Evolutionary conservation across 1,140 invertebrate genomes (phyloP).

Genomic region (Delia radicum): DNA sequence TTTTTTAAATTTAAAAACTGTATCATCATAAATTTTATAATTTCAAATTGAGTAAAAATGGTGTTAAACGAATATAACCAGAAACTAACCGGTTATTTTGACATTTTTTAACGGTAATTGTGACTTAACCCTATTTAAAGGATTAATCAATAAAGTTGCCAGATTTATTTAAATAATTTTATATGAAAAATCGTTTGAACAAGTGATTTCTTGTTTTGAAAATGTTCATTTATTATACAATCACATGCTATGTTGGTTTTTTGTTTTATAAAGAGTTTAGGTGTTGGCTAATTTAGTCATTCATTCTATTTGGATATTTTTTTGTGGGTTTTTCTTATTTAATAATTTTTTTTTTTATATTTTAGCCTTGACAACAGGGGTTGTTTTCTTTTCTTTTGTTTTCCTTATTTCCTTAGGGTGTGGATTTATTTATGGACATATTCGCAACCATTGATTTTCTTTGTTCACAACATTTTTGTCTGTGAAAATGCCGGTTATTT

Average conservation of each 20-base stretch:
- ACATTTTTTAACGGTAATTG: neutral
- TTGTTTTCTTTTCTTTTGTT: neutral
- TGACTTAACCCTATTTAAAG: neutral
- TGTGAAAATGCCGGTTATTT: neutral
- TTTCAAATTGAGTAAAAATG: too few relatives aligned
- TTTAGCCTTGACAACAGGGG: neutral
- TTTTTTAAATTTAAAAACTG: too few relatives aligned
- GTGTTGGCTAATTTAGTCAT: constrained; percentile 1
- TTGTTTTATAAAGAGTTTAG: neutral
- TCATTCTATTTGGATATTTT: neutral
- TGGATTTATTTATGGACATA: neutral
- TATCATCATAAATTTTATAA: too few relatives aligned
- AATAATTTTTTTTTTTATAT: neutral
- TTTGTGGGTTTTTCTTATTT: neutral
- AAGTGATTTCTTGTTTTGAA: neutral
- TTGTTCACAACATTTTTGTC: neutral
- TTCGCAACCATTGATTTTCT: neutral
- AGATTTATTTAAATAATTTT: neutral
- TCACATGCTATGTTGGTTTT: neutral
- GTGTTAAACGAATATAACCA: too few relatives aligned
- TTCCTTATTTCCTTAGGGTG: neutral
- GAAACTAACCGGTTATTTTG: neutral
- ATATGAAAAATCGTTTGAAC: neutral
- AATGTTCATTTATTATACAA: neutral
- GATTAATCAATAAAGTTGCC: neutral